Evolutionary conservation across 2,113 vertebrate genomes (phyloP).

Genomic region (Clarias batrachus): DNA sequence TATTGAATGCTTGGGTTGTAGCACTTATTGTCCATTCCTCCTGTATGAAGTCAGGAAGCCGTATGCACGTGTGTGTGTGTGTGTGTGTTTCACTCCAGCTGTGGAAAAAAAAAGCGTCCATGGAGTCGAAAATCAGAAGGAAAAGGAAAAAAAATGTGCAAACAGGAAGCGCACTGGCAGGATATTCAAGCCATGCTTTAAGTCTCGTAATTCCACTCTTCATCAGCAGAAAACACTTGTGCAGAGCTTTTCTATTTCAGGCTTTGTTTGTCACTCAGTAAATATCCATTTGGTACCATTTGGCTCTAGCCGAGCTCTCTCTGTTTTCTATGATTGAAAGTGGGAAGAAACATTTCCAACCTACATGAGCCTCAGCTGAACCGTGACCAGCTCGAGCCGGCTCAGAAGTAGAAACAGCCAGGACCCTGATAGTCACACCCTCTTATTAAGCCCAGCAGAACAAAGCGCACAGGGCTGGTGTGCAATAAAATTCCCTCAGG

Average conservation of each 20-base stretch:
- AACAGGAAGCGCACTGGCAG: slow-evolving; percentile 60
- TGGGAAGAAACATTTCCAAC: slow-evolving; percentile 32
- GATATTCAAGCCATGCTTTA: slow-evolving; percentile 60
- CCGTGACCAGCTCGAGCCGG: slow-evolving; percentile 27
- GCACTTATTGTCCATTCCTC: slow-evolving; percentile 18
- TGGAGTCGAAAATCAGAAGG: slow-evolving; percentile 14
- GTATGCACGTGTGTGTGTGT: background rate
- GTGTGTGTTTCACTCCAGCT: background rate
- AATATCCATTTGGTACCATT: slow-evolving; percentile 30
- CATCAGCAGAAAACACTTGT: slow-evolving; percentile 30
- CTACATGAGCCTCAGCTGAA: slow-evolving; percentile 15
- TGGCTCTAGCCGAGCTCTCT: background rate
- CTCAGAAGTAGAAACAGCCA: slow-evolving; percentile 20
- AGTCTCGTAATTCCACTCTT: slow-evolving; percentile 54
- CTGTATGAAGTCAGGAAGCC: background rate
- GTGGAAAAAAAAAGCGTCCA: slow-evolving; percentile 11
- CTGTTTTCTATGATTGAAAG: slow-evolving; percentile 31
- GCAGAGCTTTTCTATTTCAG: slow-evolving; percentile 42
- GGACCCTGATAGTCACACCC: slow-evolving; percentile 26
- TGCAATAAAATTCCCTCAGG: slow-evolving; percentile 1
- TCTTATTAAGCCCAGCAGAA: slow-evolving; percentile 35
- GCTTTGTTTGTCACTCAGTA: slow-evolving; percentile 41
- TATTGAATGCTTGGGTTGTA: slow-evolving; percentile 8
- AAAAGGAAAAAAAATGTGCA: background rate
- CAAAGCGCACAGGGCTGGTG: background rate